Evolutionary conservation across 2,113 vertebrate species (phyloP), one percentile per base, ranked within the genome.

Genomic region (Mastomys coucha): DNA sequence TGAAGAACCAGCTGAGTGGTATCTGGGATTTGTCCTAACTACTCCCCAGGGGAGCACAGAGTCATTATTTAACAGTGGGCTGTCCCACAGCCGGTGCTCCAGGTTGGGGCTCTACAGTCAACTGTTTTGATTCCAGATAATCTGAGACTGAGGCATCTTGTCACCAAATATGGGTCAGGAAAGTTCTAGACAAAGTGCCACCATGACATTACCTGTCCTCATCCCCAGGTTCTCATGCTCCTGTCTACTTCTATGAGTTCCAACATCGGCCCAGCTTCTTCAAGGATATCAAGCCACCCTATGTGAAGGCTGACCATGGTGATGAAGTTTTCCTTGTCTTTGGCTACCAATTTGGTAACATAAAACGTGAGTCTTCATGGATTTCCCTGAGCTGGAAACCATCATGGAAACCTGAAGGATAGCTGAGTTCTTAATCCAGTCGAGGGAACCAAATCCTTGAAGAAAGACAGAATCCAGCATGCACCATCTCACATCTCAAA

Each of bases 181-280:
- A n/a, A 63, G 39, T 39, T 67, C 33, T 39, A 75, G 76, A 16
- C n/a, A 26, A 78, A 33, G 33, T 1, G 0, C 60, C 19, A 36
- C 26, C 17, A 2, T 24, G 51, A 33, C 60, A 82, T 0, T 53
- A n/a, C 33, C 65, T 67, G 1, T 73, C 26, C 49, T 73, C 45
- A 20, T 6, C 56, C 1, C 3, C 78, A 99, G 99, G 99, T 86
- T 97, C 97, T 12, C 99, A 98, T 0, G 97, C 98, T 58, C 98
- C 98, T 3, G 98, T 99, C 17, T 99, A 99, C 96, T 95, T 99
- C 73, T 88, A 99, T 39, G 99, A 99, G 97, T 99, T 99, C 97
- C 99, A 99, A 19, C 98, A 99, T 96, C 49, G 96, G 31, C 97
- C 98, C 10, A 97, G 60, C 39, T 60, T 98, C 5, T 0, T 89